Conservation (phyloP, 2,797 vertebrate species). For the Natrix natrix region DNA sequence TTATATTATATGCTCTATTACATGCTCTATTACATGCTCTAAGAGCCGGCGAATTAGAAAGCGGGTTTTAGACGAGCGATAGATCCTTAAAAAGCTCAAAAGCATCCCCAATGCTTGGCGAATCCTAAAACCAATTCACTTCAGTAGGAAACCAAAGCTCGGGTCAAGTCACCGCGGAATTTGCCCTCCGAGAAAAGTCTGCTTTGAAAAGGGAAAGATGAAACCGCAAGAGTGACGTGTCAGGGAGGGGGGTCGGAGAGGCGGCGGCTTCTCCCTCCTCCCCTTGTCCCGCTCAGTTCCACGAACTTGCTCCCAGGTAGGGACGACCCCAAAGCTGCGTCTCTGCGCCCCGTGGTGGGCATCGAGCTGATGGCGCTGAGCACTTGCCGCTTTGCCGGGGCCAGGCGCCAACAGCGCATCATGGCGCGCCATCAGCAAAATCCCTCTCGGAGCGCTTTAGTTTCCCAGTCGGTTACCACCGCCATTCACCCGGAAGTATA, state of each 20-base stretch:
- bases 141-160: too few relatives aligned
- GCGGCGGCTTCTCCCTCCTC: background rate
- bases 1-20: background rate
- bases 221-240: background rate
- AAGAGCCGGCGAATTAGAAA: background rate
- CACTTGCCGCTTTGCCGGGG: background rate
- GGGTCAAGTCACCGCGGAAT: background rate
- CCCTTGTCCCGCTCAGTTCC: background rate
- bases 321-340: background rate
- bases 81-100: background rate
- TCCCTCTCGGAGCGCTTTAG: slow-evolving; percentile 12
- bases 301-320: background rate
- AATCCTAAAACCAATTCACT: background rate
- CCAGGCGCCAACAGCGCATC: background rate
- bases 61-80: background rate
- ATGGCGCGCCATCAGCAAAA: background rate
- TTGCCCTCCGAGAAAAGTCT: background rate
- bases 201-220: background rate
- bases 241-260: background rate
- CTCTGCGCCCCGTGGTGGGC: background rate
- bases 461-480: slow-evolving; percentile 11
- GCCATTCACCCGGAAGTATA: slow-evolving; percentile 66
- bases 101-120: background rate
- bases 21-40: background rate
- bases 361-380: background rate